These are phyloP conservation scores for Chironex yamaguchii DNA, from an alignment of 30 jellyfish, hydroid and myxozoan genomes.

Conservation along the genomic window DNA sequence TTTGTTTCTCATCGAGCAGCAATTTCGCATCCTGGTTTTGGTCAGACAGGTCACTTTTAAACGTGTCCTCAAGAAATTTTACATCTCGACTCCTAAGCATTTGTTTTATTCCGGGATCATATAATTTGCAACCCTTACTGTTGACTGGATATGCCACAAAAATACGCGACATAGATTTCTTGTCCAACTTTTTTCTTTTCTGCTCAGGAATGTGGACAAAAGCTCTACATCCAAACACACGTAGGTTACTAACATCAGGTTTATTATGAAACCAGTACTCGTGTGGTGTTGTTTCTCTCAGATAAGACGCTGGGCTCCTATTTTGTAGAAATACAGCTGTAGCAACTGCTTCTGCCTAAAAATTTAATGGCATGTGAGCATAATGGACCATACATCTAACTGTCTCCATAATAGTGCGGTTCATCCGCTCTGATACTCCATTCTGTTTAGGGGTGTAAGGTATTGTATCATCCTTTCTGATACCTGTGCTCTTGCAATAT, in stretches of 20 bases:
- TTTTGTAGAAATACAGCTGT: slow-evolving; percentile 58
- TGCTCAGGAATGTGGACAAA: slow-evolving; percentile 30
- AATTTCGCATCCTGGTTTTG: no score
- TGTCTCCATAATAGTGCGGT: background rate
- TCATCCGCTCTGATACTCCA: slow-evolving; percentile 57
- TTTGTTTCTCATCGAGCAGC: no score
- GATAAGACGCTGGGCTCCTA: slow-evolving; percentile 42
- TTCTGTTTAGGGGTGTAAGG: slow-evolving; percentile 54
- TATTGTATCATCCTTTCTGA: background rate
- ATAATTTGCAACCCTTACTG: slow-evolving; percentile 46
- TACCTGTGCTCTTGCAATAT: no score
- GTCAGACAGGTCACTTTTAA: no score
- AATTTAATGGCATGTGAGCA: slow-evolving; percentile 11
- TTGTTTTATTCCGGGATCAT: slow-evolving; percentile 35
- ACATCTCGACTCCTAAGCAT: slow-evolving; percentile 32
- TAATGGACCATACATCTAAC: slow-evolving; percentile 7
- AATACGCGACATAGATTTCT: slow-evolving; percentile 8
- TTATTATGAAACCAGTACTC: slow-evolving; percentile 57
- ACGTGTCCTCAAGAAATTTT: slow-evolving; percentile 16
- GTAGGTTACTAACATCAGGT: slow-evolving; percentile 45
- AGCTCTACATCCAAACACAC: slow-evolving; percentile 60
- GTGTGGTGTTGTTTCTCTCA: slow-evolving; percentile 52
- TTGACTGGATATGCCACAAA: slow-evolving; percentile 41
- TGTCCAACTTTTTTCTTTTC: slow-evolving; percentile 19
- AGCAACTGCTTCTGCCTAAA: slow-evolving; percentile 79